Evolutionary conservation across 1,140 invertebrate genomes (phyloP).

Genomic region (Trissolcus basalis): DNA sequence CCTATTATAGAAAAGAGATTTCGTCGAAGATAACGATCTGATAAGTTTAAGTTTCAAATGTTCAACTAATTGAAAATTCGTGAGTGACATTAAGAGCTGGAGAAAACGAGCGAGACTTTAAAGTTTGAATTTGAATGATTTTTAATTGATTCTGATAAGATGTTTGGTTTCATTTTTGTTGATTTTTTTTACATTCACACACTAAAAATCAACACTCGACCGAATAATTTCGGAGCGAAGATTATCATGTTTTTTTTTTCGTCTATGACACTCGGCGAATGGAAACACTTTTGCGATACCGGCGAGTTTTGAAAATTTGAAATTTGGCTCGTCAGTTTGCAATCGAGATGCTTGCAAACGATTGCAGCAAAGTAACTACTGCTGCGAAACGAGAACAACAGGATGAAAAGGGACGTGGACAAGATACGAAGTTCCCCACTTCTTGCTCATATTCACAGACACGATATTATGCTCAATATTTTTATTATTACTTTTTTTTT

Average conservation of each 20-base stretch:
- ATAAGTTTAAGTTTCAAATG: slow-evolving; percentile 1
- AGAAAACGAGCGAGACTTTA: too few relatives aligned
- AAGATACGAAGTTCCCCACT: slow-evolving; percentile 45
- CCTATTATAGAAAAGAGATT: background rate
- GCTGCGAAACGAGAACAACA: slow-evolving; percentile 52
- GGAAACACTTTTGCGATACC: too few relatives aligned
- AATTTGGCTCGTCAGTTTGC: background rate
- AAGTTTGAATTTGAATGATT: too few relatives aligned
- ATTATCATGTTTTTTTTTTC: background rate
- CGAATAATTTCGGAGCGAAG: too few relatives aligned
- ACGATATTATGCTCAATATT: slow-evolving; percentile 38
- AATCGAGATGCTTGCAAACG: slow-evolving; percentile 11
- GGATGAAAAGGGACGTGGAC: slow-evolving; percentile 53
- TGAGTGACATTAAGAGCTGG: too few relatives aligned
- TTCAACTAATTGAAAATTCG: too few relatives aligned
- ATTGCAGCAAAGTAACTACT: slow-evolving; percentile 13
- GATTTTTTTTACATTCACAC: too few relatives aligned
- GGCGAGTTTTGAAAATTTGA: too few relatives aligned
- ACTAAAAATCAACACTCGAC: too few relatives aligned
- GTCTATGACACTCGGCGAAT: too few relatives aligned
- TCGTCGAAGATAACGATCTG: slow-evolving; percentile 5
- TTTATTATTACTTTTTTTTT: slow-evolving; percentile 24
- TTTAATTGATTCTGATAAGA: too few relatives aligned
- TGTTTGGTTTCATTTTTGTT: too few relatives aligned
- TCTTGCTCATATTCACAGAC: slow-evolving; percentile 15